Evolutionary conservation across 2,888 invertebrate species (phyloP), one percentile per base, ranked within the genome.

Genomic region (Ceriagrion tenellum): DNA sequence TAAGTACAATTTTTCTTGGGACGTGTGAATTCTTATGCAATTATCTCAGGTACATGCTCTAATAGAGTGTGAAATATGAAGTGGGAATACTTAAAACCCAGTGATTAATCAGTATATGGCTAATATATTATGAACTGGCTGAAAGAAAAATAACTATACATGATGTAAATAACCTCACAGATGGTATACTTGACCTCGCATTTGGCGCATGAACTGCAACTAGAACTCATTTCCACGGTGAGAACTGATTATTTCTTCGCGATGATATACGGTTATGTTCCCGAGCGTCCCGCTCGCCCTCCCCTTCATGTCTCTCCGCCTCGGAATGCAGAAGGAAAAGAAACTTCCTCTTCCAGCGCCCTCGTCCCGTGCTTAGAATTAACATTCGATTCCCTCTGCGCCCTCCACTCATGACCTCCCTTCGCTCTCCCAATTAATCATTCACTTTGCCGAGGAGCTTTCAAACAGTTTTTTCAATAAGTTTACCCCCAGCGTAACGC

Each of bases 401-500:
- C 55, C 55, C 35, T 89, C 47, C 55, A 26, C 55, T n/a, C n/a
- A 10, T 89, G 55, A 26, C n/a, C 89, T 1, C 59, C 20, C 59
- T n/a, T 40, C 88, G 8, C 40, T 88, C 47, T 88, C 47, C 89
- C 89, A 89, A 89, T 89, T 89, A 89, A 89, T 89, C 89, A 89
- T 47, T 89, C 55, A 89, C 55, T 55, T 47, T 89, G 35, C 55
- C 55, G 18, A n/a, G 89, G 35, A 89, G n/a, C 89, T 55, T 55
- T 89, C 89, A 89, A 89, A 89, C 89, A 89, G 89, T 89, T 89
- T 59, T 89, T 89, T 89, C 89, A 89, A 89, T 89, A 89, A 35
- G 89, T 89, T 89, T 89, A 81, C 81, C 81, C 69, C 81, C 35
- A n/a, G 3, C 81, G 16, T n/a, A n/a, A 35, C 13, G 81, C 81